phyloP scores from a whole-genome alignment of 2,797 vertebrate species.

The Antrozous pallidus region DNA sequence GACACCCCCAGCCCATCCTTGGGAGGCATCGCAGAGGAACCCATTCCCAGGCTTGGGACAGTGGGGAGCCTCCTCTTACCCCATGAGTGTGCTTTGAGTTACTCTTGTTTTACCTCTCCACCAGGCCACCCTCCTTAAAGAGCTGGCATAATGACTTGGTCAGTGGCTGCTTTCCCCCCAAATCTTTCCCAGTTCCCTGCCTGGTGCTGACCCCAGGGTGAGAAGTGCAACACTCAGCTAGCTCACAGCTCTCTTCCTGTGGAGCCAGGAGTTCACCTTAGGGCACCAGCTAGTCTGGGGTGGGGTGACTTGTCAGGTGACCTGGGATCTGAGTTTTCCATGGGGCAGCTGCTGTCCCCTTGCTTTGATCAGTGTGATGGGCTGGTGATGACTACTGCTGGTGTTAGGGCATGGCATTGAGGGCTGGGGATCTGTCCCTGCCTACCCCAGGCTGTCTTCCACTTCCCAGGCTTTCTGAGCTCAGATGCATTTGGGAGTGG shows the following conservation, averaged over 20 bases:
- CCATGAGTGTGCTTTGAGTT: slow-evolving; percentile 46
- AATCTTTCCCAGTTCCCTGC: not conserved
- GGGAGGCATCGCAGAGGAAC: not conserved
- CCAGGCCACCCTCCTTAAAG: not conserved
- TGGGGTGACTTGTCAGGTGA: slow-evolving; percentile 41
- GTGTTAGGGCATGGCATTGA: not conserved
- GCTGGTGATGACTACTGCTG: not conserved
- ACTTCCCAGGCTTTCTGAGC: slow-evolving; percentile 35
- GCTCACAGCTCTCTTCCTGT: slow-evolving; percentile 38
- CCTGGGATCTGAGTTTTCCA: slow-evolving; percentile 39
- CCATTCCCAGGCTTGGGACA: not conserved
- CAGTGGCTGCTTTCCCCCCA: slow-evolving; percentile 22
- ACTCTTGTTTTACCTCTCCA: slow-evolving; percentile 46
- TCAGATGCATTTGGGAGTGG: not conserved
- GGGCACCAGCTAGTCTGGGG: slow-evolving; percentile 37
- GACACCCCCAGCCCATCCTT: not conserved
- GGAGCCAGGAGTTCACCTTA: slow-evolving; percentile 46
- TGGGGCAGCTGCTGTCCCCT: slow-evolving; percentile 4
- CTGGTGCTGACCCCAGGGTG: not conserved
- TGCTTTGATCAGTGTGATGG: not conserved
- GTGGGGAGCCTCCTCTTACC: not conserved
- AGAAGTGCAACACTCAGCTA: not conserved
- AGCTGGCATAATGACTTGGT: slow-evolving; percentile 32
- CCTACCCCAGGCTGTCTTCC: not conserved
- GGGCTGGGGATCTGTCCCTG: not conserved